Evolutionary conservation across 2,888 invertebrate genomes (phyloP), one percentile per base, ranked within the genome.

Genomic region (Chironomus riparius): DNA sequence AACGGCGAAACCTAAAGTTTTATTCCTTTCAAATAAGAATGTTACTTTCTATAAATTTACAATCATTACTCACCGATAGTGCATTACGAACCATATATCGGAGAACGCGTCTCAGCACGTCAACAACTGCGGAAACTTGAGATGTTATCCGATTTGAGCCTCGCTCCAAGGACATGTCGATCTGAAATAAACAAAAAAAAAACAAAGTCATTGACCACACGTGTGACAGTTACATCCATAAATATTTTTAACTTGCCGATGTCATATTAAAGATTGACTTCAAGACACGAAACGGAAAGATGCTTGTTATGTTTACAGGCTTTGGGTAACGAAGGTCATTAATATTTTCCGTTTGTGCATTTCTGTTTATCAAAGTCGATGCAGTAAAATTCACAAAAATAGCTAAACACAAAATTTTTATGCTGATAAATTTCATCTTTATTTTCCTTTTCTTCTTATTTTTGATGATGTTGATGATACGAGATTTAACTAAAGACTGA

Each of bases 21-120:
- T 48, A 48, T 48, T 12, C 21, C 15, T 62, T 15, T 15, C 12
- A 62, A 0, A 18, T 62, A 22, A 62, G 22, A 15, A 21, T 12
- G 6, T 21, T 62, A 1, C 22, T 15, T 15, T 62, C 12, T 62
- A 62, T 7, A 21, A 21, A 15, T 18, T 2, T 2, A 70, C 22
- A 47, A 38, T 68, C 70, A 73, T 68, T 56, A 77, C 75, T 77
- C 65, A 65, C 65, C 18, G 22, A 7, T 1, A 65, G 13, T 3
- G 24, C 65, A 65, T 65, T 65, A 2, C 21, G 21, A 2, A 65
- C 2, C 62, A 65, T 65, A 13, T 21, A 65, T 18, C 62, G 21
- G 13, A 65, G 21, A 22, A 65, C 21, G 4, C 62, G 15, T 24
- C 62, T 65, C 12, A 65, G 21, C 21, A 65, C 6, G 12, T 21